Conservation (phyloP, 2,888 invertebrate genomes). For the Tineola bisselliella region DNA sequence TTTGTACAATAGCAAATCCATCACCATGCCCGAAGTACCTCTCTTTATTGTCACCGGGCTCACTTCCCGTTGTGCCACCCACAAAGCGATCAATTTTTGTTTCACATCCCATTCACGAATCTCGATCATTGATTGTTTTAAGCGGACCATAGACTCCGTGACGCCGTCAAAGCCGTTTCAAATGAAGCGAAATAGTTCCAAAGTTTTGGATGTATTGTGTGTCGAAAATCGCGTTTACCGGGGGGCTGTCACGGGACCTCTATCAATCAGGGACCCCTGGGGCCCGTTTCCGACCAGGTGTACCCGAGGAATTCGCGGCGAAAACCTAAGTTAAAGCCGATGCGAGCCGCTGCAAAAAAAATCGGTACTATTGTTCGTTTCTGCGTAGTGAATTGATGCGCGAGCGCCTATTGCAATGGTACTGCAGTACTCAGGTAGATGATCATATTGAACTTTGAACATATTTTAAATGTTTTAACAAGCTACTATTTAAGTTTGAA, state of each 20-base stretch:
- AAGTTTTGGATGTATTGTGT: constrained; percentile 24
- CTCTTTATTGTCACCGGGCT: background rate
- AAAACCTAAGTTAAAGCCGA: constrained; percentile 55
- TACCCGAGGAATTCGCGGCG: constrained; percentile 58
- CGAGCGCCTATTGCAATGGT: constrained; percentile 25
- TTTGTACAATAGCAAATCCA: background rate
- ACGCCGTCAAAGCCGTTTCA: constrained; percentile 41
- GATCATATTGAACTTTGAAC: background rate
- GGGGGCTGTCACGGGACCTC: constrained; percentile 38
- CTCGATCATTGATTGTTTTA: constrained; percentile 66
- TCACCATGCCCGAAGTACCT: background rate
- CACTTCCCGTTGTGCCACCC: constrained; percentile 31
- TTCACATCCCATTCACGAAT: constrained; percentile 56
- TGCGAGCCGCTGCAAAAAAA: constrained; percentile 42
- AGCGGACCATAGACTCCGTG: constrained; percentile 42
- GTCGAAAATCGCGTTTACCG: constrained; percentile 39
- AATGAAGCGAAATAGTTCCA: constrained; percentile 22
- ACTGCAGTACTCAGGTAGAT: constrained; percentile 44
- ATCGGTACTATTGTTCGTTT: constrained; percentile 52
- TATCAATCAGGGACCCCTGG: constrained; percentile 65
- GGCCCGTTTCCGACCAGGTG: constrained; percentile 67
- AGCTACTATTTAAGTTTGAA: background rate
- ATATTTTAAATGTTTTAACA: background rate
- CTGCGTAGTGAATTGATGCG: constrained; percentile 41
- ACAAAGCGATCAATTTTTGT: constrained; percentile 40